Evolutionary conservation across 2,888 invertebrate species (phyloP), one percentile per base, ranked within the genome.

Genomic region (Hypolimnas misippus): DNA sequence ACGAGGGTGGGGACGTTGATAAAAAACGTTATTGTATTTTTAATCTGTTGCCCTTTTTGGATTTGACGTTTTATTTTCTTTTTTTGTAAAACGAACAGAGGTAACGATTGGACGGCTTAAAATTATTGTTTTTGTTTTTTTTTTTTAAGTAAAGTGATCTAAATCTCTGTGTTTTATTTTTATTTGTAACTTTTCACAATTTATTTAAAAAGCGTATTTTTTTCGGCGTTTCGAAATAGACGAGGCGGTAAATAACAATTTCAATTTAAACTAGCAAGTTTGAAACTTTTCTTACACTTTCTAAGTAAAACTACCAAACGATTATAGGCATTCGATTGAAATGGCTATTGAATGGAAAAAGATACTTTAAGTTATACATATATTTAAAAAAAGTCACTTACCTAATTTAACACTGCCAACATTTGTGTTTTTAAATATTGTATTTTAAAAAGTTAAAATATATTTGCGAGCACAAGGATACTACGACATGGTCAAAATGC

Each of bases 401-500:
- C 49, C 49, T 14, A 25, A 7, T 29, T 29, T 14, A n/a, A 29
- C 3, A 7, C 2, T 5, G 14, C 14, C 49, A 8, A 25, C 14
- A 29, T 29, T 49, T 25, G 2, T 25, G 29, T n/a, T 25, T 29
- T 14, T 12, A 2, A n/a, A 10, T 17, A 42, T 17, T 44, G 19
- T 4, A 12, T 19, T 44, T 12, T 1, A 21, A 21, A 21, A 12
- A 12, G 4, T 46, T 46, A 19, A 5, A 21, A 21, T 12, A 12
- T 12, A 7, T 14, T 5, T 14, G 16, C 40, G 2, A 53, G 60
- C 68, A 67, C 66, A 60, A 62, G 57, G 49, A 59, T 56, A 58
- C 44, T 25, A 59, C 35, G 52, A 64, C 81, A 76, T 81, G 89
- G 89, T 84, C 88, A 89, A 79, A 83, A 73, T 73, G 70, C 74